Percentiles rank a stretch among this genome's conserved stretches.
Conservation (phyloP, 2,888 invertebrate genomes). For the Melinaea marsaeus region DNA sequence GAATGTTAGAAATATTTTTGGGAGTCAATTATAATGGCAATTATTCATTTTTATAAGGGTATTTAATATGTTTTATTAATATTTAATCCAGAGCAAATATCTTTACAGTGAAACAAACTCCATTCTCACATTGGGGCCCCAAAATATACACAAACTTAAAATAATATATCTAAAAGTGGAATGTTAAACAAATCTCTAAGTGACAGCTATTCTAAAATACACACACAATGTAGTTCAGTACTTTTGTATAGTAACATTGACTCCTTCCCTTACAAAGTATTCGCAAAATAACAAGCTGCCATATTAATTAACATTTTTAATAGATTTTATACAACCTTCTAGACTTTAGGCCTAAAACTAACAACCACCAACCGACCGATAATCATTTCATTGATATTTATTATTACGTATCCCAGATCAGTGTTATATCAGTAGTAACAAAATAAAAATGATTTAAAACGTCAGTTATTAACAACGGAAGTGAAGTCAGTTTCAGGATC, state of each 20-base stretch:
- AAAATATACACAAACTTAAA: conserved; percentile 3
- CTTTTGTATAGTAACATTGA: conserved; percentile 18
- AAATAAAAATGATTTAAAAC: too few relatives aligned
- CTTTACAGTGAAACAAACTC: too few relatives aligned
- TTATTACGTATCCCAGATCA: too few relatives aligned
- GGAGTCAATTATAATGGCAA: too few relatives aligned
- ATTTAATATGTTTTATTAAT: too few relatives aligned
- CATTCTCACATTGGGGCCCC: conserved; percentile 1
- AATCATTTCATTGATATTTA: too few relatives aligned
- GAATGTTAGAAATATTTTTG: too few relatives aligned
- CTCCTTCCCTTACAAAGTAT: background rate
- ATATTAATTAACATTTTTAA: background rate
- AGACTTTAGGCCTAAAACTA: background rate
- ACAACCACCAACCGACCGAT: background rate
- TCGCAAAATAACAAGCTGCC: conserved; percentile 4
- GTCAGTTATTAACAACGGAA: too few relatives aligned
- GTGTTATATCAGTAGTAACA: too few relatives aligned
- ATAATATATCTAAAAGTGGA: conserved; percentile 37
- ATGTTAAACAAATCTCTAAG: conserved; percentile 52
- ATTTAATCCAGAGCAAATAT: too few relatives aligned
- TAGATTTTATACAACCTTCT: background rate
- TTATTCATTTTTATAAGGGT: too few relatives aligned
- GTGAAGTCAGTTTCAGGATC: too few relatives aligned
- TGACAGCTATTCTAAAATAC: conserved; percentile 23
- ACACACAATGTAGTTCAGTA: conserved; percentile 22